These are phyloP conservation scores for Notamacropus eugenii DNA, from an alignment of 2,797 vertebrate genomes.

Conservation along the genomic window DNA sequence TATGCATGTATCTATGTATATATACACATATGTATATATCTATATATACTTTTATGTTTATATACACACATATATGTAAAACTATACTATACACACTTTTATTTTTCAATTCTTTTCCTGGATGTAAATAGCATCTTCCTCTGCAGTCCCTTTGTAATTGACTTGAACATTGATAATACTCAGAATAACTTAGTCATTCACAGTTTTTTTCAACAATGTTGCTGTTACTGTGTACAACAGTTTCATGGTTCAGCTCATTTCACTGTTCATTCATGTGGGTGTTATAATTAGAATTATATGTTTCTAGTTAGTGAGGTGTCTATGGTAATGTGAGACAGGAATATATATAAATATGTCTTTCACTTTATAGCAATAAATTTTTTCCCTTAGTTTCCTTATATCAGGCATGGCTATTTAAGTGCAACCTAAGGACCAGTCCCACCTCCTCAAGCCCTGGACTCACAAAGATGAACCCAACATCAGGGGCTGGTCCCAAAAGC, in stretches of 20 bases:
- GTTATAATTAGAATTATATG: slow-evolving; percentile 17
- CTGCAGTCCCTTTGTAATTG: too few relatives aligned
- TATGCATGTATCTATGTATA: neutral
- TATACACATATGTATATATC: too few relatives aligned
- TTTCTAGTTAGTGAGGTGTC: slow-evolving; percentile 19
- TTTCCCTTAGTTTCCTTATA: slow-evolving; percentile 13
- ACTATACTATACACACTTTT: neutral
- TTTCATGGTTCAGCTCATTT: neutral
- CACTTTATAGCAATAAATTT: slow-evolving; percentile 7
- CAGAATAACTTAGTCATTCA: neutral
- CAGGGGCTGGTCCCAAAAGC: neutral
- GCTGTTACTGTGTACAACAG: neutral
- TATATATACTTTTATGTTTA: too few relatives aligned
- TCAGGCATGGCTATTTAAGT: slow-evolving; percentile 34
- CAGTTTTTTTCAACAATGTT: neutral
- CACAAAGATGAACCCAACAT: slow-evolving; percentile 11
- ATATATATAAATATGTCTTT: slow-evolving; percentile 3
- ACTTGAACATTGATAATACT: neutral
- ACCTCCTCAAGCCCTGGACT: slow-evolving; percentile 20
- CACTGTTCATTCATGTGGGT: neutral
- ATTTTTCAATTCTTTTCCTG: neutral
- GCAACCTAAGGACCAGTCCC: slow-evolving; percentile 40
- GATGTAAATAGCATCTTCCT: neutral
- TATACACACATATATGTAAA: neutral
- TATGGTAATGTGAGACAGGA: slow-evolving; percentile 21